Percentiles rank a stretch among this genome's conserved stretches.
These are phyloP conservation scores for Montipora cactus DNA, from an alignment of 64 coral and sea anemone species.

Conservation along the genomic window DNA sequence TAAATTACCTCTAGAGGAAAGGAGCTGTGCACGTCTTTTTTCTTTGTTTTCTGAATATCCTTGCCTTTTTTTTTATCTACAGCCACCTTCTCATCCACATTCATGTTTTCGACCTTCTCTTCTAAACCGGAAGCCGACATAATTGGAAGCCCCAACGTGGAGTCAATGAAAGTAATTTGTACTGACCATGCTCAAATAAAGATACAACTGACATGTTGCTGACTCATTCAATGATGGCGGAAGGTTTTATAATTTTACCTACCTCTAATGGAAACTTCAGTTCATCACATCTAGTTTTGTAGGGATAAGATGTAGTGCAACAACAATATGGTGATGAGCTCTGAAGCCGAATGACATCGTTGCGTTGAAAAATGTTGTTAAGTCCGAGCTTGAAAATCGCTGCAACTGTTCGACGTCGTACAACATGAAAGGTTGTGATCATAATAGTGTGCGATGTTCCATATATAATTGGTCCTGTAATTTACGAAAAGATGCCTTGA, in stretches of 20 bases:
- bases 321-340: not conserved
- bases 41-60: constrained; percentile 40
- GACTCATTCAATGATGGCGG: constrained; percentile 43
- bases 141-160: not conserved
- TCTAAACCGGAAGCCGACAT: constrained; percentile 33
- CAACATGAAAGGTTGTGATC: not conserved
- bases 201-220: constrained; percentile 38
- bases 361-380: not conserved
- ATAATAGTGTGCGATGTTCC: not conserved
- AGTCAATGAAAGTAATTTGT: not conserved
- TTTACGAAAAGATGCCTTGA: too few species aligned
- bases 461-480: not conserved
- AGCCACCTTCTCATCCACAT: constrained; percentile 61
- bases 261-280: constrained; percentile 27
- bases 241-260: not conserved
- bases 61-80: not conserved
- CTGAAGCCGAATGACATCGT: not conserved
- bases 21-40: constrained; percentile 24
- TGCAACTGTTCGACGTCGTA: not conserved
- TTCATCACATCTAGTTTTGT: not conserved
- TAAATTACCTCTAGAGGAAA: constrained; percentile 54
- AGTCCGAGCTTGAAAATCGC: constrained; percentile 1
- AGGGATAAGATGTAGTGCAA: not conserved
- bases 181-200: not conserved
- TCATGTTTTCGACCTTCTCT: constrained; percentile 70